These are phyloP conservation scores for Metaphire vulgaris DNA, from an alignment of 1,140 invertebrate species.

Conservation along the genomic window DNA sequence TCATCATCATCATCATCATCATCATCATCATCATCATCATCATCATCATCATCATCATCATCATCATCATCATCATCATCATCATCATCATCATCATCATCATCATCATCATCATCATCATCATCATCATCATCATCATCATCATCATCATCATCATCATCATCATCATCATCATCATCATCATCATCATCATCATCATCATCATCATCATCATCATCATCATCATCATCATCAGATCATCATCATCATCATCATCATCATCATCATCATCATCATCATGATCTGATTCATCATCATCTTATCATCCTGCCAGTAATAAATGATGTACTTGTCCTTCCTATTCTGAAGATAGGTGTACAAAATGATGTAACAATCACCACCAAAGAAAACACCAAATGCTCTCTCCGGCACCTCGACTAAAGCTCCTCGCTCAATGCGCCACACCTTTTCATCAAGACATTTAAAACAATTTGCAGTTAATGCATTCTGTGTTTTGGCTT, in stretches of 20 bases:
- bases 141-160: constrained; percentile 21
- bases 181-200: constrained; percentile 26
- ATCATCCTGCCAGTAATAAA: constrained; percentile 48
- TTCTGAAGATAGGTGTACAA: constrained; percentile 34
- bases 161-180: constrained; percentile 23
- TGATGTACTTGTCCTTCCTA: constrained; percentile 32
- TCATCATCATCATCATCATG: constrained; percentile 22
- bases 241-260: constrained; percentile 24
- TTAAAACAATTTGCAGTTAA: too few relatives aligned
- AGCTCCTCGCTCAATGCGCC: constrained; percentile 37
- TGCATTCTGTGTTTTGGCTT: too few relatives aligned
- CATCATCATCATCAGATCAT: too few relatives aligned
- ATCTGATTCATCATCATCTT: constrained; percentile 19
- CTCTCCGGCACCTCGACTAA: constrained; percentile 33
- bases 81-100: constrained; percentile 19
- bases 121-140: constrained; percentile 26
- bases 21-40: constrained; percentile 5
- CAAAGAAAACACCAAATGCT: constrained; percentile 41
- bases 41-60: constrained; percentile 18
- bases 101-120: constrained; percentile 16
- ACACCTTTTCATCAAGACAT: too few relatives aligned
- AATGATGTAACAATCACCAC: constrained; percentile 49
- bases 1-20: constrained; percentile 16
- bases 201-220: constrained; percentile 24
- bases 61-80: constrained; percentile 19